A percentile compares a stretch with the other conserved stretches of the same genome.
Conservation (phyloP, 2,113 vertebrate genomes). For the Gymnarchus niloticus region DNA sequence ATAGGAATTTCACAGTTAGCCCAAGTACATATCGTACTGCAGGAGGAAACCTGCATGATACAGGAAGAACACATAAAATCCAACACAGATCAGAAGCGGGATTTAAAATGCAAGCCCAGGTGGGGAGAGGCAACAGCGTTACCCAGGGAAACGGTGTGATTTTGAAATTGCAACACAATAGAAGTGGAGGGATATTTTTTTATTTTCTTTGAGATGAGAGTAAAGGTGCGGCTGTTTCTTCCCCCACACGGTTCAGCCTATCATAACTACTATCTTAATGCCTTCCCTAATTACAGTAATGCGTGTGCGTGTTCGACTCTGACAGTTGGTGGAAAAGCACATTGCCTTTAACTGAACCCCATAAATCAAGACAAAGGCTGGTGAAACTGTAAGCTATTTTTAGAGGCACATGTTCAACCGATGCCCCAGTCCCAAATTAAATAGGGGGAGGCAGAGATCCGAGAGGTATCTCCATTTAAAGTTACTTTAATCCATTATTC, state of each 20-base stretch:
- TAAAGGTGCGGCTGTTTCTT: constrained; percentile 15
- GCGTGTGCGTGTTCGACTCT: constrained; percentile 15
- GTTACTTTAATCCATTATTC: background rate
- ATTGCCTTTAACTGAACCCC: background rate
- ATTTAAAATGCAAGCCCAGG: background rate
- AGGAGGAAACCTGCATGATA: background rate
- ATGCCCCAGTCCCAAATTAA: constrained; percentile 16
- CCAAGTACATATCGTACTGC: background rate
- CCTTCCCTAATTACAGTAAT: constrained; percentile 29
- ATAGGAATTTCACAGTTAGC: background rate
- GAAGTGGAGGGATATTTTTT: background rate
- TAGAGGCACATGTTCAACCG: constrained; percentile 15
- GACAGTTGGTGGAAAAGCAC: constrained; percentile 6
- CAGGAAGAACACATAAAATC: background rate
- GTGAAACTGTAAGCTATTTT: constrained; percentile 25
- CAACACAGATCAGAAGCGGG: background rate
- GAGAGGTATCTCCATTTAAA: constrained; percentile 7
- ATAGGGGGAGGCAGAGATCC: background rate
- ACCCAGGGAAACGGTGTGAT: background rate
- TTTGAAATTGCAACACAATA: background rate
- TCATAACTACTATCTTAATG: constrained; percentile 25
- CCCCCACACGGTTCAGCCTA: background rate
- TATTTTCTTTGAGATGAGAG: background rate
- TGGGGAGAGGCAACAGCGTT: background rate
- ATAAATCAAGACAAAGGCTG: background rate